Evolutionary conservation across 2,797 vertebrate genomes (phyloP).

Genomic region (Falco rusticolus): DNA sequence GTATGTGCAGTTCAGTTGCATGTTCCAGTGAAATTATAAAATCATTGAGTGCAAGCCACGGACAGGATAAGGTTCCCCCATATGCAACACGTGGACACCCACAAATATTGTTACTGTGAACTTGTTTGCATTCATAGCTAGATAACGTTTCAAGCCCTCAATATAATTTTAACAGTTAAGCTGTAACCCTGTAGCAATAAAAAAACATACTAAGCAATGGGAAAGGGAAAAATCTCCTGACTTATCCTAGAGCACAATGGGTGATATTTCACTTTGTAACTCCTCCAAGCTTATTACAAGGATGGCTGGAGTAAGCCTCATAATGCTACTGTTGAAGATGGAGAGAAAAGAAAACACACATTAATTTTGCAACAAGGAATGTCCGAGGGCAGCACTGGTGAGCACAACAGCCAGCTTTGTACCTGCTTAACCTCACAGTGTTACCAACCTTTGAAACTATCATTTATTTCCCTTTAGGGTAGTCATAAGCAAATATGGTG

Average conservation of each 20-base stretch:
- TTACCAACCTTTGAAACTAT: not conserved
- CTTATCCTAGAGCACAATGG: not conserved
- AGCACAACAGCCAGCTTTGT: not conserved
- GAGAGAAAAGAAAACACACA: not conserved
- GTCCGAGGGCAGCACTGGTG: accelerated
- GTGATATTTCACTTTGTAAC: not conserved
- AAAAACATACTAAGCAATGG: not conserved
- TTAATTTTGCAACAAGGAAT: not conserved
- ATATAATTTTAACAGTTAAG: not conserved
- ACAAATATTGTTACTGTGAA: not conserved
- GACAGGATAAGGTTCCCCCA: not conserved
- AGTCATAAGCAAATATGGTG: not conserved
- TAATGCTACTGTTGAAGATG: not conserved
- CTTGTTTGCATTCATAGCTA: not conserved
- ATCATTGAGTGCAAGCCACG: not conserved
- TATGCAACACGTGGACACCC: not conserved
- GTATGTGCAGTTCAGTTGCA: not conserved
- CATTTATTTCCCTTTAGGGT: not conserved
- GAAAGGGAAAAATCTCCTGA: not conserved
- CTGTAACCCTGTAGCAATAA: not conserved
- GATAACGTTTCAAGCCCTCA: not conserved
- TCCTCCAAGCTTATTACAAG: not conserved
- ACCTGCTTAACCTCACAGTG: not conserved
- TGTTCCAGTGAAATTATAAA: not conserved
- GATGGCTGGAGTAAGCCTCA: not conserved